Conservation (phyloP, 30 jellyfish, hydroid and myxozoan species). For the Pseudorhiza aurosa region DNA sequence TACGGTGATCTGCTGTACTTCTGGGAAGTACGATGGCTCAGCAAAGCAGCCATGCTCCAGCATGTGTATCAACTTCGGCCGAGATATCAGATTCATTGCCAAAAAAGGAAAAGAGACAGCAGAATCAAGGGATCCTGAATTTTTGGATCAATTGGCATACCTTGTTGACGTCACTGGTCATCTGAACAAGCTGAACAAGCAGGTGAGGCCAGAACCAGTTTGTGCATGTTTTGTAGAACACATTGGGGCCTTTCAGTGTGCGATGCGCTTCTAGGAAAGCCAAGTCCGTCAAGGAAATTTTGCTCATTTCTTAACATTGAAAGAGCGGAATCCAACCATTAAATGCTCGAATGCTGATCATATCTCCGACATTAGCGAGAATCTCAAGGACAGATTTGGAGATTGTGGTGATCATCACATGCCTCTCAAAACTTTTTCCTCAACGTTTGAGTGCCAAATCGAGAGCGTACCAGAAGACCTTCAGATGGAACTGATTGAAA, state of each 20-base stretch:
- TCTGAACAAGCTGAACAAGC: slow-evolving; percentile 19
- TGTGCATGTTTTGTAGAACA: slow-evolving; percentile 6
- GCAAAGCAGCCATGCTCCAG: slow-evolving; percentile 25
- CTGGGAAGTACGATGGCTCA: slow-evolving; percentile 36
- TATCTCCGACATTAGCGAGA: no score
- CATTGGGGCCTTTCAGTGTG: slow-evolving; percentile 17
- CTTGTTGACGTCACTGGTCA: slow-evolving; percentile 28
- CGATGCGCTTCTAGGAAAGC: slow-evolving; percentile 31
- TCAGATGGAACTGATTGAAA: no score
- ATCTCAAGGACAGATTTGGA: no score
- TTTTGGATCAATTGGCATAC: slow-evolving; percentile 1
- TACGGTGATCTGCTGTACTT: slow-evolving; percentile 19
- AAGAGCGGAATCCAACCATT: no score
- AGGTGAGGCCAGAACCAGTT: slow-evolving; percentile 18
- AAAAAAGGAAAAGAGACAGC: not conserved
- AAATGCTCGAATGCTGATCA: no score
- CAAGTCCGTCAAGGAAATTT: slow-evolving; percentile 13
- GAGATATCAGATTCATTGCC: slow-evolving; percentile 31
- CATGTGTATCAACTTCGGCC: no score
- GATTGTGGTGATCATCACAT: no score
- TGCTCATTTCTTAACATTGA: slow-evolving; percentile 30
- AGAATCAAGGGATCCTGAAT: slow-evolving; percentile 1
- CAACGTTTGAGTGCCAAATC: no score
- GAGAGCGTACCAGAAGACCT: no score
- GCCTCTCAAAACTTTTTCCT: no score